Evolutionary conservation across 2,113 vertebrate species (phyloP).

Genomic region (Tragelaphus strepsiceros): DNA sequence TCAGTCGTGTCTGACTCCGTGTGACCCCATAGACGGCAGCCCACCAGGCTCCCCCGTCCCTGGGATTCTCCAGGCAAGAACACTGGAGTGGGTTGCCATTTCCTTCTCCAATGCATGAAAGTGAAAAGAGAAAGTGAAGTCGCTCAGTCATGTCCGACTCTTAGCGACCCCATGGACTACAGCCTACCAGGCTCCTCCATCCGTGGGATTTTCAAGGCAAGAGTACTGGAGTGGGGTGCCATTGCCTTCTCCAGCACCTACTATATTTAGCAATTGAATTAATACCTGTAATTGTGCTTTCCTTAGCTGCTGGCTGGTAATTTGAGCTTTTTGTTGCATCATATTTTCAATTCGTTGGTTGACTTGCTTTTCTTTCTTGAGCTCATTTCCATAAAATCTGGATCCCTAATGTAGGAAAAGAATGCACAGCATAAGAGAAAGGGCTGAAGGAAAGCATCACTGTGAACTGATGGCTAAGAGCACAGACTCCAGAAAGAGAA

Average conservation of each 20-base stretch:
- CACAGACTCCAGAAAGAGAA: neutral
- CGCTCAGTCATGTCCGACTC: too few relatives aligned
- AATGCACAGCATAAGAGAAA: slow-evolving; percentile 5
- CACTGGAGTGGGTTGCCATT: too few relatives aligned
- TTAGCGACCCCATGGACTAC: too few relatives aligned
- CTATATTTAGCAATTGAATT: neutral
- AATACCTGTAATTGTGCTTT: slow-evolving; percentile 91
- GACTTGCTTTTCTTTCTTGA: slow-evolving; percentile 95
- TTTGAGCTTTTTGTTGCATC: slow-evolving; percentile 88
- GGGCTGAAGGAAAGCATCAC: neutral
- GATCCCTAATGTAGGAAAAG: slow-evolving; percentile 86
- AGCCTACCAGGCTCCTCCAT: too few relatives aligned
- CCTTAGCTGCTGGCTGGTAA: slow-evolving; percentile 88
- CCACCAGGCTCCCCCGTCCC: too few relatives aligned
- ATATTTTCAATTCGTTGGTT: slow-evolving; percentile 95
- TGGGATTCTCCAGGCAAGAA: too few relatives aligned
- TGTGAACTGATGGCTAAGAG: neutral
- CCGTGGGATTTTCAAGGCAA: too few relatives aligned
- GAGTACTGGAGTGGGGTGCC: too few relatives aligned
- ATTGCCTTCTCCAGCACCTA: neutral
- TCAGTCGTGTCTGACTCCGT: too few relatives aligned
- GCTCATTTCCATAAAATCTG: slow-evolving; percentile 94
- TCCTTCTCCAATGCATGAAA: too few relatives aligned
- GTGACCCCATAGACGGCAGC: too few relatives aligned
- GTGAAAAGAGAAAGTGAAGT: too few relatives aligned